phyloP scores from a whole-genome alignment of 64 coral and sea anemone genomes.

The Pocillopora verrucosa region DNA sequence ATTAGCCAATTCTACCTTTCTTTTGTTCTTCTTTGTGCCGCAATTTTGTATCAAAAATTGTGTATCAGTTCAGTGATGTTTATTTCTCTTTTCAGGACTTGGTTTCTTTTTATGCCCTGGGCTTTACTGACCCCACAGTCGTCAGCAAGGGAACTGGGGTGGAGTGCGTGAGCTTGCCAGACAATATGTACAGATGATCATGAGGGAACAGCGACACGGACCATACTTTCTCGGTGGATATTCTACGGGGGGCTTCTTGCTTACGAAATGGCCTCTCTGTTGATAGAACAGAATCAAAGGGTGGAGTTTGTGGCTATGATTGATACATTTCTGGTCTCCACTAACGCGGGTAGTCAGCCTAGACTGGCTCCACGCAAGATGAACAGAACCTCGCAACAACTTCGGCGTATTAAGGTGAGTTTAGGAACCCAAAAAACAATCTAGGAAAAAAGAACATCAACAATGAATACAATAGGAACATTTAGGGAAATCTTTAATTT shows the following conservation, averaged over 20 bases:
- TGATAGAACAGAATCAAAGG: slow-evolving; percentile 13
- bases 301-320: slow-evolving; percentile 55
- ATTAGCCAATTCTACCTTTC: no score
- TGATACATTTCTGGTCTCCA: slow-evolving; percentile 45
- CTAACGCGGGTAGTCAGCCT: background rate
- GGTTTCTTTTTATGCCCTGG: slow-evolving; percentile 42
- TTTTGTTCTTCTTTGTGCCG: no score
- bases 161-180: slow-evolving; percentile 51
- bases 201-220: slow-evolving; percentile 22
- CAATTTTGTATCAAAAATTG: no score
- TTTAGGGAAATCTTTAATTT: no score
- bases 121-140: slow-evolving; percentile 25
- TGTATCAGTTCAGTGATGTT: background rate
- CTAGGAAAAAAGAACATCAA: no score
- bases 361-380: background rate
- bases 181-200: slow-evolving; percentile 27
- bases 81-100: background rate
- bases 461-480: no score
- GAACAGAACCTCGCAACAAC: background rate
- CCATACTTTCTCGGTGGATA: slow-evolving; percentile 57
- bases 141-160: slow-evolving; percentile 8
- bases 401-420: background rate
- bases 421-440: background rate
- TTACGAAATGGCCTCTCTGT: slow-evolving; percentile 48
- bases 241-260: slow-evolving; percentile 45